These are phyloP conservation scores for Tauraco hartlaubi DNA, from an alignment of 2,797 vertebrate species.

Conservation along the genomic window DNA sequence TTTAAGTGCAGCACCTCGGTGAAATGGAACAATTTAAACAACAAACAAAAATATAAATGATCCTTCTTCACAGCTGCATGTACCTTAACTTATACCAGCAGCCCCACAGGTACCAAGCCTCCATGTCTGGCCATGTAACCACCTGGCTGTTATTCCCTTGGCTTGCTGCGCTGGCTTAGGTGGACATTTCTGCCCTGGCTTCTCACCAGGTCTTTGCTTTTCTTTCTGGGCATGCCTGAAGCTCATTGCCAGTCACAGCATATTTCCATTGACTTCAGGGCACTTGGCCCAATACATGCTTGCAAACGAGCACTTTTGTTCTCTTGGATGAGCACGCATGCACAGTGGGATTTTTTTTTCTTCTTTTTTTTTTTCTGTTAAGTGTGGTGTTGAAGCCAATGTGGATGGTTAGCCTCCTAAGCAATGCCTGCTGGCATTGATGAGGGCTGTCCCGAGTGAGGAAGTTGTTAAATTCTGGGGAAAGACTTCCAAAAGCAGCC, in stretches of 20 bases:
- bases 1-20: neutral
- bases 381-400: neutral
- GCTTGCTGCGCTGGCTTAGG: neutral
- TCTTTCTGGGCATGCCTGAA: neutral
- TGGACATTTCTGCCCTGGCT: neutral
- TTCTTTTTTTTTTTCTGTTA: neutral
- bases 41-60: neutral
- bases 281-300: neutral
- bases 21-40: neutral
- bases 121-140: fast-evolving
- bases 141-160: neutral
- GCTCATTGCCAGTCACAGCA: neutral
- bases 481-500: neutral
- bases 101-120: neutral
- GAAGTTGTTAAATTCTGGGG: neutral
- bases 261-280: neutral
- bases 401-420: neutral
- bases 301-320: neutral
- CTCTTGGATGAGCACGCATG: neutral
- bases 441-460: neutral
- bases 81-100: neutral
- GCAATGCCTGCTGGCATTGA: neutral
- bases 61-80: neutral
- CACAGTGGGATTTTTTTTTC: neutral
- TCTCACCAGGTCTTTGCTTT: neutral